A percentile compares a stretch with the other conserved stretches of the same genome.
Evolutionary conservation across 2,888 invertebrate genomes (phyloP).

Genomic region (Drosophila pseudotalamancana): DNA sequence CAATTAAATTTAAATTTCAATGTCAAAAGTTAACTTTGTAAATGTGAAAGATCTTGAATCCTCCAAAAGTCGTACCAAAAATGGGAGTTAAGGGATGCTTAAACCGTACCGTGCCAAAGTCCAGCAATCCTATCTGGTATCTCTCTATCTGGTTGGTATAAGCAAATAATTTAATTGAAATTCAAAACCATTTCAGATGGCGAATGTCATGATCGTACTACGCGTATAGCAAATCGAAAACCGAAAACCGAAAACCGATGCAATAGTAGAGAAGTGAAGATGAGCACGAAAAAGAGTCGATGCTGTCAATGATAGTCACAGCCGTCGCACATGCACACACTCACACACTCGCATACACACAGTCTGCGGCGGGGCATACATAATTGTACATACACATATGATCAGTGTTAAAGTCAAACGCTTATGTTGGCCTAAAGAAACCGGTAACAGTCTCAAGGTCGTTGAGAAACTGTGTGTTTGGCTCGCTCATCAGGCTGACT

Average conservation of each 20-base stretch:
- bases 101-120: background rate
- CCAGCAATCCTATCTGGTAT: no score
- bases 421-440: slow-evolving; percentile 51
- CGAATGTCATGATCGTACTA: slow-evolving; percentile 12
- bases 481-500: slow-evolving; percentile 28
- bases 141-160: background rate
- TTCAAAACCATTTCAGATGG: background rate
- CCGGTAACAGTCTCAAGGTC: slow-evolving; percentile 79
- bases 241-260: no score
- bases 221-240: no score
- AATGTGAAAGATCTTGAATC: no score
- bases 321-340: slow-evolving; percentile 4
- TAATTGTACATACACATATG: slow-evolving; percentile 8
- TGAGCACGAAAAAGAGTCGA: slow-evolving; percentile 34
- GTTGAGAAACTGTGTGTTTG: slow-evolving; percentile 57
- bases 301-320: slow-evolving; percentile 39
- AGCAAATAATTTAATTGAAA: background rate
- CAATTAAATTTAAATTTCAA: no score
- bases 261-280: slow-evolving; percentile 24
- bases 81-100: no score
- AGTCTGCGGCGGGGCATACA: background rate
- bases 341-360: background rate
- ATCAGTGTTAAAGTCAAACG: slow-evolving; percentile 14
- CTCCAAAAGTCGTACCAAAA: no score
- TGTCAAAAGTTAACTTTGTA: no score